Evolutionary conservation across 2,113 vertebrate species (phyloP).

Genomic region (Pomatorhinus ruficollis): DNA sequence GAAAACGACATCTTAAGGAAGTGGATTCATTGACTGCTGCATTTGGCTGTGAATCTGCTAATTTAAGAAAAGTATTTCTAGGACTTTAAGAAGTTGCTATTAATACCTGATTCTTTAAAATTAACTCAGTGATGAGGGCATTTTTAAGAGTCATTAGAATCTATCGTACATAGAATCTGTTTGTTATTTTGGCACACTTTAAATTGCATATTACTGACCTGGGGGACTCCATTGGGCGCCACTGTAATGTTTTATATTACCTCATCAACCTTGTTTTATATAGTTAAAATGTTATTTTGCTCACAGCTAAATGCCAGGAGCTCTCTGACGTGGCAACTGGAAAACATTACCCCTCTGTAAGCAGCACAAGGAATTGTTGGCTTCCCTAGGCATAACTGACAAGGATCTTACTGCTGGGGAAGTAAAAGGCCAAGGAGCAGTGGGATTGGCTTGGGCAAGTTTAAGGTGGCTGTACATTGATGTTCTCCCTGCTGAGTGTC

Average conservation of each 20-base stretch:
- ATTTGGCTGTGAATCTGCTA: neutral
- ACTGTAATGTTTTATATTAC: slow-evolving; percentile 54
- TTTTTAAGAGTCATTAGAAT: slow-evolving; percentile 19
- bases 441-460: neutral
- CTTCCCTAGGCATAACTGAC: neutral
- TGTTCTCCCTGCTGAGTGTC: neutral
- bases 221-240: slow-evolving; percentile 19
- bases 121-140: neutral
- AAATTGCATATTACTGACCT: slow-evolving; percentile 44
- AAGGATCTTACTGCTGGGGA: neutral
- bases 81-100: neutral
- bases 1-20: neutral
- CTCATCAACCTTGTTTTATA: slow-evolving; percentile 64
- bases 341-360: slow-evolving; percentile 32
- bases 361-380: neutral
- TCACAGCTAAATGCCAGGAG: slow-evolving; percentile 60
- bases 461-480: neutral
- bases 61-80: neutral
- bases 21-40: neutral
- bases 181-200: slow-evolving; percentile 53
- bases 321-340: neutral
- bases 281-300: slow-evolving; percentile 48
- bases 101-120: neutral
- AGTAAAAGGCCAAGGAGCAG: neutral
- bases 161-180: slow-evolving; percentile 8